Conservation (phyloP, 2,113 vertebrate genomes). For the Gymnorhina tibicen region DNA sequence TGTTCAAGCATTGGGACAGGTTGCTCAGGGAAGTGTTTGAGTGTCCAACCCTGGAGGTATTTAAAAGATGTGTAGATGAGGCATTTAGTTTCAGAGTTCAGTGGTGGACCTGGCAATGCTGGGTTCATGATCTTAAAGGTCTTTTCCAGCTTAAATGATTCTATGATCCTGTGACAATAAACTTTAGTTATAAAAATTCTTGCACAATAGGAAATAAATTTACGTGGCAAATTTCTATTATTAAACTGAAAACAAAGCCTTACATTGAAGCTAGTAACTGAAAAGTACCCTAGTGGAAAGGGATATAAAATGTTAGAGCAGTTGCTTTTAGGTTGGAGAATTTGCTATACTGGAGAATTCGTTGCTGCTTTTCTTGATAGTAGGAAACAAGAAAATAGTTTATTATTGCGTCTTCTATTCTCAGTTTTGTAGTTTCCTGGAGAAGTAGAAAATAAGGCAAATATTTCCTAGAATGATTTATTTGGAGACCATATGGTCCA, state of each 20-base stretch:
- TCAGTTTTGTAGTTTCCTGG: not conserved
- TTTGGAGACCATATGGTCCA: not conserved
- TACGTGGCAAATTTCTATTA: not conserved
- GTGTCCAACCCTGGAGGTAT: not conserved
- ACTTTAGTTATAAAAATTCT: not conserved
- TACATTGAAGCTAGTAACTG: not conserved
- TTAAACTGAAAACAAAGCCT: not conserved
- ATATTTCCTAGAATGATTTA: not conserved
- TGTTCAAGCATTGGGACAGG: not conserved
- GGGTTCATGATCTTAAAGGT: not conserved
- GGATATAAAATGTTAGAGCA: not conserved
- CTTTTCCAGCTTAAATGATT: not conserved
- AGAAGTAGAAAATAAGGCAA: not conserved
- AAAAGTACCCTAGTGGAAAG: not conserved
- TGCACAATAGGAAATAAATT: not conserved
- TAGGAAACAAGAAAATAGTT: not conserved
- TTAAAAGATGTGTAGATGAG: not conserved
- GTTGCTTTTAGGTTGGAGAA: not conserved
- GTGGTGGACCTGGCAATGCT: not conserved
- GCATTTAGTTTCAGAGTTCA: not conserved
- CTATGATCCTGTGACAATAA: not conserved
- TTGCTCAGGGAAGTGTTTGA: not conserved
- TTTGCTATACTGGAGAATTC: not conserved
- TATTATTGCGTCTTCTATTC: not conserved
- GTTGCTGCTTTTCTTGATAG: not conserved